A percentile compares a stretch with the other conserved stretches of the same genome.
phyloP scores from a whole-genome alignment of 2,797 vertebrate species.

The Austrolebias charrua region DNA sequence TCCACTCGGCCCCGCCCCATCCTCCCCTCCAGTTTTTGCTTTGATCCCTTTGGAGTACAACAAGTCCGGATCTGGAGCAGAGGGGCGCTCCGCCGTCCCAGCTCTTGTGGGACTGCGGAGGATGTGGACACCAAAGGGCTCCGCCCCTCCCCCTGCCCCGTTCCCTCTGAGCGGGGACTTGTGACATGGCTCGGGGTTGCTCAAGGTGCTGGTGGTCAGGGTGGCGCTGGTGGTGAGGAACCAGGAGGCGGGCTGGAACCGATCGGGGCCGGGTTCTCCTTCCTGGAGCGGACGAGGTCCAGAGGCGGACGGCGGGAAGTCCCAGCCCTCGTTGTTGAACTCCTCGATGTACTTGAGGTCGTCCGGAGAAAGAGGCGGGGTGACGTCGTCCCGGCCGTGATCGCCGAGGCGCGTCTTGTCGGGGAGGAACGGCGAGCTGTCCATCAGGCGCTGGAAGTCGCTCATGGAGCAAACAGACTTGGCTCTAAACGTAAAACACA shows the following conservation, averaged over 20 bases:
- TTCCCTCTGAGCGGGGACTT: slow-evolving; percentile 80
- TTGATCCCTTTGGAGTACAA: slow-evolving; percentile 70
- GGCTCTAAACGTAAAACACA: slow-evolving; percentile 80
- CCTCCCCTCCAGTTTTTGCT: slow-evolving; percentile 68
- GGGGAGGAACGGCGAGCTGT: slow-evolving; percentile 96
- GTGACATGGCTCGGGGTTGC: slow-evolving; percentile 91
- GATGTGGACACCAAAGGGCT: slow-evolving; percentile 85
- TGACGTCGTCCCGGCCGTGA: slow-evolving; percentile 84
- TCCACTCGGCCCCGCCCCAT: slow-evolving; percentile 64
- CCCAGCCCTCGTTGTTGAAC: slow-evolving; percentile 93
- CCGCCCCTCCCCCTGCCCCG: slow-evolving; percentile 61
- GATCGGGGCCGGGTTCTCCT: slow-evolving; percentile 67
- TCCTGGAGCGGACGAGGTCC: slow-evolving; percentile 43
- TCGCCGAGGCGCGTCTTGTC: slow-evolving; percentile 84
- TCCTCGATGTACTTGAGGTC: slow-evolving; percentile 99
- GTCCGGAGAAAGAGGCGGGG: slow-evolving; percentile 94
- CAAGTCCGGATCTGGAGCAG: slow-evolving; percentile 74
- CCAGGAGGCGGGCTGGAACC: slow-evolving; percentile 89
- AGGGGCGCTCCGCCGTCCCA: slow-evolving; percentile 37
- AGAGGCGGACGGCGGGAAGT: slow-evolving; percentile 72
- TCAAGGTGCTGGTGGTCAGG: slow-evolving; percentile 93
- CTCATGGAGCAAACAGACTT: slow-evolving; percentile 99
- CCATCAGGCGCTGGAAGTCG: slow-evolving; percentile 97
- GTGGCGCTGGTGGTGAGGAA: slow-evolving; percentile 95
- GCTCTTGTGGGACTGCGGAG: slow-evolving; percentile 87